Evolutionary conservation across 2,888 invertebrate species (phyloP).

Genomic region (Epinotia bilunana): DNA sequence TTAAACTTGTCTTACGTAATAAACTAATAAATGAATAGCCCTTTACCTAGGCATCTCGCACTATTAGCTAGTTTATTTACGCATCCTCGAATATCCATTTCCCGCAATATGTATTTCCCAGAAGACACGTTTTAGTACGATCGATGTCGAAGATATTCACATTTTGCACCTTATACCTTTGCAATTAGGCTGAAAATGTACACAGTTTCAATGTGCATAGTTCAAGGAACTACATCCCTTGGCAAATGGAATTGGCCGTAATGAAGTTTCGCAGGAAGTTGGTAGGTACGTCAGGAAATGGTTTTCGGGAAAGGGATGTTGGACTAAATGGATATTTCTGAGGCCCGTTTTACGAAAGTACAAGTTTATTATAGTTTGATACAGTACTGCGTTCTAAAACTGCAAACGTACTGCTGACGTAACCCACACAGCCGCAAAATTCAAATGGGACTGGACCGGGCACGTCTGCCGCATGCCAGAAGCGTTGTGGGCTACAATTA

Average conservation of each 20-base stretch:
- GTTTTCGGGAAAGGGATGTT: not conserved
- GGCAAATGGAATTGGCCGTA: slow-evolving; percentile 1
- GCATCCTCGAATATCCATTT: not conserved
- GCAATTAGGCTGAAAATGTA: not conserved
- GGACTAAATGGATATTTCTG: not conserved
- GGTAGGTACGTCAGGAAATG: slow-evolving; percentile 1
- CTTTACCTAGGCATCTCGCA: too few species aligned
- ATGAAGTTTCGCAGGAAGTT: slow-evolving; percentile 4
- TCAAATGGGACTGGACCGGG: too few species aligned
- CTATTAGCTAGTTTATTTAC: too few species aligned
- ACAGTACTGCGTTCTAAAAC: too few species aligned
- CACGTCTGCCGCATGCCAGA: too few species aligned
- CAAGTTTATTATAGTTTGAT: too few species aligned
- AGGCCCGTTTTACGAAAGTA: too few species aligned
- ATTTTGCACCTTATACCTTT: not conserved
- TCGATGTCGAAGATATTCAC: not conserved
- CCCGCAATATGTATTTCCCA: not conserved
- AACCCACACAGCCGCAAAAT: too few species aligned
- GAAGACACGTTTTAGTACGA: not conserved
- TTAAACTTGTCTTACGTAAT: too few species aligned
- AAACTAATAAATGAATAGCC: too few species aligned
- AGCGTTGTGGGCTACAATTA: too few species aligned
- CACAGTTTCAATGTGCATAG: not conserved
- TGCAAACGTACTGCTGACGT: too few species aligned
- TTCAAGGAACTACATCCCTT: not conserved